Conservation (phyloP, 2,797 vertebrate species). For the Darevskia nairensis region DNA sequence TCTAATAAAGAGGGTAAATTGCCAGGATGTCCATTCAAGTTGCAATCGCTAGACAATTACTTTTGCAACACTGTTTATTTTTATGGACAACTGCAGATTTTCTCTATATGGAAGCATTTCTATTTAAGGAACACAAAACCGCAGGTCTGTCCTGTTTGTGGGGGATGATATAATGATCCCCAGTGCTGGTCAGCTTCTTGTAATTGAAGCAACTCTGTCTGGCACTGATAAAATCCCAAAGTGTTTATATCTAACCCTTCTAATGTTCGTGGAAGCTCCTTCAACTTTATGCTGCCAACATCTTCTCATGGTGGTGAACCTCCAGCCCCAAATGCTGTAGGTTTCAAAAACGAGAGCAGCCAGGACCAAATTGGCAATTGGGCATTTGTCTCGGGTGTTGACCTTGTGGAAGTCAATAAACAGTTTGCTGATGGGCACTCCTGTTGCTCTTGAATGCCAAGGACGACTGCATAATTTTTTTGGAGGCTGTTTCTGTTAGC, state of each 20-base stretch:
- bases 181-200: not conserved
- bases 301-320: not conserved
- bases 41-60: constrained; percentile 37
- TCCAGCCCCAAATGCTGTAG: not conserved
- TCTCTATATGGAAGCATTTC: not conserved
- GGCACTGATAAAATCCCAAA: not conserved
- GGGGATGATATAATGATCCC: not conserved
- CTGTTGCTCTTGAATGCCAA: not conserved
- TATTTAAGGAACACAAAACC: not conserved
- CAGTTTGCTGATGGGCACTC: not conserved
- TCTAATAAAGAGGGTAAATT: constrained; percentile 29
- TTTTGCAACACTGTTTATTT: constrained; percentile 29
- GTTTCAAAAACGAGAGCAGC: not conserved
- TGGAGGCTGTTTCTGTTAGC: not conserved
- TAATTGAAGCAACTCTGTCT: not conserved
- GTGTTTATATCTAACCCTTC: not conserved
- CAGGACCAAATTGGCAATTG: not conserved
- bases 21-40: constrained; percentile 12
- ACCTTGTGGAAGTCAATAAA: not conserved
- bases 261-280: not conserved
- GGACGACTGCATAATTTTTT: not conserved
- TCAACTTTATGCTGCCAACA: not conserved
- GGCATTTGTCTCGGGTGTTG: not conserved
- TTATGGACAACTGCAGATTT: constrained; percentile 22
- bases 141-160: not conserved